These are phyloP conservation scores for Pangasius macronema DNA, from an alignment of 2,797 vertebrate species.

Conservation along the genomic window DNA sequence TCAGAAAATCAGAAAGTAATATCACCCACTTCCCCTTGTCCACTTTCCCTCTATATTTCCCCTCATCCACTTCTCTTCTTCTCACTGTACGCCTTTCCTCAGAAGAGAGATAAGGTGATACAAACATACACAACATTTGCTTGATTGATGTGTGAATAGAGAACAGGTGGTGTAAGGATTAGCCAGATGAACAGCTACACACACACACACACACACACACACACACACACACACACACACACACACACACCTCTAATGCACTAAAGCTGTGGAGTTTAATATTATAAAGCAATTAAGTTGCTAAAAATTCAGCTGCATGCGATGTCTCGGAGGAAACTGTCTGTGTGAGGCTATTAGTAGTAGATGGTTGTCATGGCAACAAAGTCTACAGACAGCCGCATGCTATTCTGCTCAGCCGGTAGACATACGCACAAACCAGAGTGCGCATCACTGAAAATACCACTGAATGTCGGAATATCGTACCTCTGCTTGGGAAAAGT, in stretches of 20 bases:
- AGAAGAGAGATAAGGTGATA: neutral
- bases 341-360: slow-evolving; percentile 10
- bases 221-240: neutral
- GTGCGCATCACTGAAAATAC: neutral
- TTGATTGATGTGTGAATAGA: slow-evolving; percentile 5
- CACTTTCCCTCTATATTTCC: slow-evolving; percentile 28
- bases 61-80: slow-evolving; percentile 16
- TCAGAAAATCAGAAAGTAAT: neutral
- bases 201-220: neutral
- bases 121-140: neutral
- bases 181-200: neutral
- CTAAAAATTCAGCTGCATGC: slow-evolving; percentile 3
- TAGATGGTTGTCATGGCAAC: slow-evolving; percentile 11
- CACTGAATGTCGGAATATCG: neutral
- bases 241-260: neutral
- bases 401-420: neutral
- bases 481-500: neutral
- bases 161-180: neutral
- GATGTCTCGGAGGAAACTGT: neutral
- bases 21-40: neutral
- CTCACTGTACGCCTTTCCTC: neutral
- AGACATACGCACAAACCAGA: neutral
- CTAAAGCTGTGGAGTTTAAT: slow-evolving; percentile 12
- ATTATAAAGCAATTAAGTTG: slow-evolving; percentile 8
- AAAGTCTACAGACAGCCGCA: neutral